Conservation (phyloP, 2,888 invertebrate genomes). For the Endomychus coccineus region DNA sequence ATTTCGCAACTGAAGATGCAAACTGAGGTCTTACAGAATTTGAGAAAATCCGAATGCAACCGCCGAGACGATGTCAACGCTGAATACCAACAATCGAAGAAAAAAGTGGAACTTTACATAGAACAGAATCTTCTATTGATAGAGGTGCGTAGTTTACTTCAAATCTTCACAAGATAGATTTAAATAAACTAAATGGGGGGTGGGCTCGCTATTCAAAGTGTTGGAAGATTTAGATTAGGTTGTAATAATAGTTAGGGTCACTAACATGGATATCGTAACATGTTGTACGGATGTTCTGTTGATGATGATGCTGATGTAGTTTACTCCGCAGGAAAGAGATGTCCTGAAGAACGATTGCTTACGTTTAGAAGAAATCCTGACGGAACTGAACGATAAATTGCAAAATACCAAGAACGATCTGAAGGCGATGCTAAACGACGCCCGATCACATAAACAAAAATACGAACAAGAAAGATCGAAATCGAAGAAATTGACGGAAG, state of each 20-base stretch:
- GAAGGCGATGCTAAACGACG: background rate
- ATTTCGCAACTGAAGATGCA: slow-evolving; percentile 8
- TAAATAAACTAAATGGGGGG: too few relatives aligned
- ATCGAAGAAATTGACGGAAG: background rate
- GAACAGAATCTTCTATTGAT: slow-evolving; percentile 5
- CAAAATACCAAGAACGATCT: background rate
- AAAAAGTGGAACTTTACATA: background rate
- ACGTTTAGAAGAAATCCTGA: background rate
- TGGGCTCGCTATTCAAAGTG: too few relatives aligned
- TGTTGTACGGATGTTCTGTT: too few relatives aligned
- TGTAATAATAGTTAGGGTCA: too few relatives aligned
- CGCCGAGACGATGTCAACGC: background rate
- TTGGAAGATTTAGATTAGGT: too few relatives aligned
- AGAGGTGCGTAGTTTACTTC: too few relatives aligned
- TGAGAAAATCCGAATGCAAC: slow-evolving; percentile 7
- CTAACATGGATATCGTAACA: too few relatives aligned
- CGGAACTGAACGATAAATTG: background rate
- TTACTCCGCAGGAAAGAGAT: slow-evolving; percentile 5
- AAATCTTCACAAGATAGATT: too few relatives aligned
- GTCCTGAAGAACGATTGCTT: slow-evolving; percentile 4
- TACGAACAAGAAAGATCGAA: slow-evolving; percentile 2
- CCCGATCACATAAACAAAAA: background rate
- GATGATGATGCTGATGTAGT: too few relatives aligned
- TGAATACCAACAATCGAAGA: slow-evolving; percentile 7
- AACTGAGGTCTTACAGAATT: slow-evolving; percentile 6